Conservation (phyloP, 2,797 vertebrate species). For the Helarctos malayanus region DNA sequence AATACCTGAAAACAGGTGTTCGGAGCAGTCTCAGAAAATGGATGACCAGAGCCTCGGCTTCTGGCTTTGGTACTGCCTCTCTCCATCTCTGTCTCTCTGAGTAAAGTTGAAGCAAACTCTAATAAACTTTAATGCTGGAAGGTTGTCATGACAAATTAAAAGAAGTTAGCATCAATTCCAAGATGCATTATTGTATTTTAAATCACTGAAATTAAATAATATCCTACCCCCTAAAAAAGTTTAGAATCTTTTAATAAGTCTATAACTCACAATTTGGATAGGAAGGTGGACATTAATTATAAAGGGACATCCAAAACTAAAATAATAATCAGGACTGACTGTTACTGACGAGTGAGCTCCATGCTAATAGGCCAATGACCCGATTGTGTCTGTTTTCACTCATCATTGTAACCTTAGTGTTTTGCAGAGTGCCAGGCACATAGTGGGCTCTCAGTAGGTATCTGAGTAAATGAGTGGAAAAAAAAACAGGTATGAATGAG, state of each 20-base stretch:
- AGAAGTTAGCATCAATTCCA: constrained; percentile 31
- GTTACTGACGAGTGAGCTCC: not conserved
- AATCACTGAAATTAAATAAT: constrained; percentile 54
- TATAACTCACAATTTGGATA: not conserved
- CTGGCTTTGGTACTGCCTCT: not conserved
- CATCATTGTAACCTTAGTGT: not conserved
- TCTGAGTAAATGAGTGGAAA: not conserved
- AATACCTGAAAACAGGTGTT: not conserved
- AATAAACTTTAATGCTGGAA: constrained; percentile 42
- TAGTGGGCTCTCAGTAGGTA: not conserved
- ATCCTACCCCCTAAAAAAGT: not conserved
- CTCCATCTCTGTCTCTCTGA: constrained; percentile 16
- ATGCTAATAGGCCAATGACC: not conserved
- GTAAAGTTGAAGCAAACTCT: constrained; percentile 31
- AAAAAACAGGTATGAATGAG: not conserved
- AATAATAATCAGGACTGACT: not conserved
- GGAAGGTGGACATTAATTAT: not conserved
- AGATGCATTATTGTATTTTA: constrained; percentile 40
- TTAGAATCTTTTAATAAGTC: constrained; percentile 6
- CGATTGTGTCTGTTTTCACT: not conserved
- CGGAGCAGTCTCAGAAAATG: not conserved
- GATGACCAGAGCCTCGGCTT: not conserved
- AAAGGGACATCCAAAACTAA: not conserved
- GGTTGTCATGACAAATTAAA: constrained; percentile 8
- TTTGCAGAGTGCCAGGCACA: not conserved